These are phyloP conservation scores for Hyles vespertilio DNA, from an alignment of 1,140 invertebrate genomes.

Conservation along the genomic window DNA sequence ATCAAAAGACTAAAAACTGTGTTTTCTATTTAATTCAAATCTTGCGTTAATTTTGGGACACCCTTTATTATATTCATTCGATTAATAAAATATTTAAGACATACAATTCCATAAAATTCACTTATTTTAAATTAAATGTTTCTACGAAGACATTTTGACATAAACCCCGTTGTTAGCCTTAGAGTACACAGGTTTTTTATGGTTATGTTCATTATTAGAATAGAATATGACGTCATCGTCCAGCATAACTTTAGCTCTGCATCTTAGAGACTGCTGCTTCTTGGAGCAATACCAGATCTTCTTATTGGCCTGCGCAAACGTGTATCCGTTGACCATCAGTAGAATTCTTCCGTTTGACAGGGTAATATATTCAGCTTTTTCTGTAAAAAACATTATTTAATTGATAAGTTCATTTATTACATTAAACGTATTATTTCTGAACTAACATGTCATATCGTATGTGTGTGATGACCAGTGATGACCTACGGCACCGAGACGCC, in stretches of 20 bases:
- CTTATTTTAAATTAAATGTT: background rate
- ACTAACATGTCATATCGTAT: too few relatives aligned
- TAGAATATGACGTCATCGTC: background rate
- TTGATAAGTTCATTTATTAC: too few relatives aligned
- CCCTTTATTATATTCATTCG: too few relatives aligned
- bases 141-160: background rate
- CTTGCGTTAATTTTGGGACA: too few relatives aligned
- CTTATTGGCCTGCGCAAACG: conserved; percentile 24
- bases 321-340: conserved; percentile 31
- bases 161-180: background rate
- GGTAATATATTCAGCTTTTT: background rate
- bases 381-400: background rate
- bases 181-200: conserved; percentile 2
- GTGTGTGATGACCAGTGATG: too few relatives aligned
- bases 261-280: conserved; percentile 24
- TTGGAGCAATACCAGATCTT: conserved; percentile 41
- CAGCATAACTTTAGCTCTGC: conserved; percentile 33
- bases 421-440: too few relatives aligned
- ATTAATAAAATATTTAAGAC: too few relatives aligned
- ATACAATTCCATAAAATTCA: too few relatives aligned
- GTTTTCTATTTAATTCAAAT: too few relatives aligned
- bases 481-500: too few relatives aligned
- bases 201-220: conserved; percentile 6
- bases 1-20: too few relatives aligned
- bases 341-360: conserved; percentile 15